Base-by-base conservation (phyloP, 37 sponge, comb jelly and placozoan genomes). In the Ephydatia muelleri region DNA sequence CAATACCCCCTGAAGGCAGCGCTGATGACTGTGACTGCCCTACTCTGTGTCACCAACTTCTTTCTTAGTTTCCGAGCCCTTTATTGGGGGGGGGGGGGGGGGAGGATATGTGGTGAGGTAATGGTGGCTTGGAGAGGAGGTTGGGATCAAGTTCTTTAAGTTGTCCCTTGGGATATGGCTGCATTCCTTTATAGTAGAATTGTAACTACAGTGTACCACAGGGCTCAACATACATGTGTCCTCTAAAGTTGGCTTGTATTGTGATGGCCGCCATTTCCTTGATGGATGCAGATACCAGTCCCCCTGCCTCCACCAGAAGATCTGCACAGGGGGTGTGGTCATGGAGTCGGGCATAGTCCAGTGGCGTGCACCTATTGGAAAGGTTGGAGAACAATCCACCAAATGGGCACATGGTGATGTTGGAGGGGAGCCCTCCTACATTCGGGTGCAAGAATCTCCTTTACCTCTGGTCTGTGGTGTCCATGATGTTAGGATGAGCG, bases 211-310 rank as follows among this genome's bases (percentile, higher is more conserved):
- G 26, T 26, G 21, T 28, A 3, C 30, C 19, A 38, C 38, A 75
- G 11, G 3, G 28, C 25, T 11, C 0, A 43, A 78, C 72, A 19
- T 70, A 90, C 94, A 85, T 86, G 88, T 89, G 66, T 77, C 85
- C 88, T 67, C 91, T 87, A 75, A 80, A 93, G 5, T 65, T 75
- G 57, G 88, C 35, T 35, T 93, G 94, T 0, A 93, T 93, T 57
- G 79, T 65, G 6, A 78, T 75, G 32, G 94, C 94, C 32, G 94
- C 94, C 65, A 90, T 75, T 26, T 70, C 75, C 29, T 37, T 66
- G 37, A 93, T 93, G 43, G 32, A 38, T 0, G 64, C 77, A 2
- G 71, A 67, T 3, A 82, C 68, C 13, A 90, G 47, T 27, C 82
- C 94, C 34, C 94, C 94, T 5, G 57, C 70, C 40, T 29, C 64